Evolutionary conservation across 2,113 vertebrate species (phyloP).

Genomic region (Columba janthina): DNA sequence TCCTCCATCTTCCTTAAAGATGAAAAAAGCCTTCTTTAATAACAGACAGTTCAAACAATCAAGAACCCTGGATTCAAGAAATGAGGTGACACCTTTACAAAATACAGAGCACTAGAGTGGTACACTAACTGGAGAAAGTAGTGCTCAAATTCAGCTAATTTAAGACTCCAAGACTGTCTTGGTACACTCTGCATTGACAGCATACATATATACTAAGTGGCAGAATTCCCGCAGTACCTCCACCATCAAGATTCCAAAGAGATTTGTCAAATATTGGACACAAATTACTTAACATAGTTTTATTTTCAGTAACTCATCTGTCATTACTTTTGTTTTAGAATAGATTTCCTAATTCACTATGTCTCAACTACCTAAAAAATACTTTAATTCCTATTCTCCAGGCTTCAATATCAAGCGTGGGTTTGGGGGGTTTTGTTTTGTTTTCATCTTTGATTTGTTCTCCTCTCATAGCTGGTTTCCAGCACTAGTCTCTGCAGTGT

Average conservation of each 20-base stretch:
- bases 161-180: neutral
- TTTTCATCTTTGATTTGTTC: neutral
- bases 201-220: neutral
- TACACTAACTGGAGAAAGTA: neutral
- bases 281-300: neutral
- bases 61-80: neutral
- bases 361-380: neutral
- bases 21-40: neutral
- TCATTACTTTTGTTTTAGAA: neutral
- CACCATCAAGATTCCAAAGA: neutral
- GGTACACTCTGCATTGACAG: neutral
- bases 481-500: neutral
- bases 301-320: neutral
- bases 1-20: neutral
- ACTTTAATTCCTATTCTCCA: neutral
- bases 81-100: neutral
- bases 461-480: neutral
- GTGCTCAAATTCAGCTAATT: neutral
- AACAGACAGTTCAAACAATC: neutral
- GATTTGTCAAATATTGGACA: neutral
- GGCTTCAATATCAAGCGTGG: neutral
- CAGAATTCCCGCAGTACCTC: neutral
- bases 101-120: rapidly evolving
- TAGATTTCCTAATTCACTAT: neutral
- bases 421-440: neutral